These are phyloP conservation scores for Alviniconcha marisindica DNA, from an alignment of 1,140 invertebrate genomes.

Conservation along the genomic window DNA sequence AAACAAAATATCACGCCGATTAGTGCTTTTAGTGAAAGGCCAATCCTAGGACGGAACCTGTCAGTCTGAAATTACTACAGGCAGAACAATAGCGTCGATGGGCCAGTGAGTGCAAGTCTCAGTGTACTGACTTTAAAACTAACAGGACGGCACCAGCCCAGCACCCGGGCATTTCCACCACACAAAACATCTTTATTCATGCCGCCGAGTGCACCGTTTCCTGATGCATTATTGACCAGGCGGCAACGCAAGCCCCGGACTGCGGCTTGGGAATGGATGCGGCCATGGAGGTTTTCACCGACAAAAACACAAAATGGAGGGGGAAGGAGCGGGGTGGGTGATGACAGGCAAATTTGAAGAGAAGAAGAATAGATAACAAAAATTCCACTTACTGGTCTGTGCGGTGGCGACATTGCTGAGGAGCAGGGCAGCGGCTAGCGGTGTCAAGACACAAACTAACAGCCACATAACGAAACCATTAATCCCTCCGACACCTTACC, in stretches of 20 bases:
- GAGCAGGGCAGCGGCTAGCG: slow-evolving; percentile 15
- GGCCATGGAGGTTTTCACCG: not conserved
- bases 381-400: slow-evolving; percentile 33
- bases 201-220: not conserved
- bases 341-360: too few species aligned
- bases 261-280: not conserved
- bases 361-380: not conserved
- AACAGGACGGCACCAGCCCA: too few species aligned
- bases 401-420: slow-evolving; percentile 6
- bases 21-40: too few species aligned
- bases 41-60: too few species aligned
- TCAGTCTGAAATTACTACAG: too few species aligned
- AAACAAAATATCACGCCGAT: too few species aligned
- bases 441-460: slow-evolving; percentile 36
- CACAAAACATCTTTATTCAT: not conserved
- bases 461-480: slow-evolving; percentile 44
- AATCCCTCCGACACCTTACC: slow-evolving; percentile 40
- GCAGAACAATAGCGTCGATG: too few species aligned
- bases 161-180: too few species aligned
- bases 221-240: not conserved
- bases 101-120: too few species aligned
- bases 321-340: too few species aligned
- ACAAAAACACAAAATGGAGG: not conserved
- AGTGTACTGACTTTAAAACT: too few species aligned
- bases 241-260: not conserved